Evolutionary conservation across 2,797 vertebrate genomes (phyloP).

Genomic region (Sarcophilus harrisii): DNA sequence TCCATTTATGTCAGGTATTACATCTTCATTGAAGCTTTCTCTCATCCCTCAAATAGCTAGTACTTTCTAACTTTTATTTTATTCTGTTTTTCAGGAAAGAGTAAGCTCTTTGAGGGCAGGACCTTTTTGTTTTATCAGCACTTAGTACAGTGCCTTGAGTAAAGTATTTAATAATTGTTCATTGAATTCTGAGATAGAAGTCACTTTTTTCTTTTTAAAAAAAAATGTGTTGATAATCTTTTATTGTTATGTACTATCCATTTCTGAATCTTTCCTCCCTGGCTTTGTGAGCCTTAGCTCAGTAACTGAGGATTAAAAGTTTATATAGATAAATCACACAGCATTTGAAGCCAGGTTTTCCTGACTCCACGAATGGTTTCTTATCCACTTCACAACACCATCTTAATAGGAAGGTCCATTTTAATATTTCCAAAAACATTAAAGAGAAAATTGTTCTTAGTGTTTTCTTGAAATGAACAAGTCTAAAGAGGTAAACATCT

Average conservation of each 20-base stretch:
- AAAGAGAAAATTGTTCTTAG: neutral
- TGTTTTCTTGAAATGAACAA: slow-evolving; percentile 34
- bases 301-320: neutral
- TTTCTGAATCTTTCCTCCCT: neutral
- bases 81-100: neutral
- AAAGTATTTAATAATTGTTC: neutral
- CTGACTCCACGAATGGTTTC: neutral
- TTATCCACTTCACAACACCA: neutral
- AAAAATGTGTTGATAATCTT: neutral
- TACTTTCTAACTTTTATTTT: neutral
- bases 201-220: neutral
- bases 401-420: neutral
- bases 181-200: neutral
- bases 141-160: neutral
- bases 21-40: neutral
- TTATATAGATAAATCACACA: neutral
- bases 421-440: slow-evolving; percentile 28
- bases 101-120: neutral
- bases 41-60: neutral
- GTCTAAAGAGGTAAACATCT: slow-evolving; percentile 42
- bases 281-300: neutral
- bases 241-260: neutral
- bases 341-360: neutral
- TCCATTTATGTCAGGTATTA: neutral
- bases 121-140: neutral